These are phyloP conservation scores for Anorthoa munda DNA, from an alignment of 2,888 invertebrate species.

Conservation along the genomic window DNA sequence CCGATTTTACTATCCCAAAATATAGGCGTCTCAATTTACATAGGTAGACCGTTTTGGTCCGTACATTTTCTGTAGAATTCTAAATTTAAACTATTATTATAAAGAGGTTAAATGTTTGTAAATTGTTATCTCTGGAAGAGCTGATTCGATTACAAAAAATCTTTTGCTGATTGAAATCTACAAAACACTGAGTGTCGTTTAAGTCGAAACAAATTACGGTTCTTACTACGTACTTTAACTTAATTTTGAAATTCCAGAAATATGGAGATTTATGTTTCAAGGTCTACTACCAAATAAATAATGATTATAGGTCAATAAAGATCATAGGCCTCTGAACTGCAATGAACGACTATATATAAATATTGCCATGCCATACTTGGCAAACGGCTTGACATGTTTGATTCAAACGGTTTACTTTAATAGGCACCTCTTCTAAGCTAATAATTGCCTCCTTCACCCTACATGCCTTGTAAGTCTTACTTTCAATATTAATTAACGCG, in stretches of 20 bases:
- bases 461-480: conserved; percentile 22
- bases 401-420: background rate
- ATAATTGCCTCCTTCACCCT: conserved; percentile 24
- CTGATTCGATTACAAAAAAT: too few relatives aligned
- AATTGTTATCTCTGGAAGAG: too few relatives aligned
- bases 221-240: background rate
- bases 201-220: too few relatives aligned
- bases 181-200: too few relatives aligned
- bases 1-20: background rate
- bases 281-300: background rate
- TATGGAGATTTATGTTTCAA: background rate
- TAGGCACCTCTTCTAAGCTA: background rate
- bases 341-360: conserved; percentile 1
- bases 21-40: conserved; percentile 31
- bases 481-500: conserved; percentile 53
- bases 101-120: too few relatives aligned
- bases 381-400: background rate
- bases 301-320: background rate
- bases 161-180: too few relatives aligned
- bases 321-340: background rate
- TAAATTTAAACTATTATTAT: too few relatives aligned
- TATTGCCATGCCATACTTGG: background rate
- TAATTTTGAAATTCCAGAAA: background rate
- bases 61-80: background rate
- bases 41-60: background rate